Conservation (phyloP, 1,140 invertebrate species). For the Heliconius eleuchia region DNA sequence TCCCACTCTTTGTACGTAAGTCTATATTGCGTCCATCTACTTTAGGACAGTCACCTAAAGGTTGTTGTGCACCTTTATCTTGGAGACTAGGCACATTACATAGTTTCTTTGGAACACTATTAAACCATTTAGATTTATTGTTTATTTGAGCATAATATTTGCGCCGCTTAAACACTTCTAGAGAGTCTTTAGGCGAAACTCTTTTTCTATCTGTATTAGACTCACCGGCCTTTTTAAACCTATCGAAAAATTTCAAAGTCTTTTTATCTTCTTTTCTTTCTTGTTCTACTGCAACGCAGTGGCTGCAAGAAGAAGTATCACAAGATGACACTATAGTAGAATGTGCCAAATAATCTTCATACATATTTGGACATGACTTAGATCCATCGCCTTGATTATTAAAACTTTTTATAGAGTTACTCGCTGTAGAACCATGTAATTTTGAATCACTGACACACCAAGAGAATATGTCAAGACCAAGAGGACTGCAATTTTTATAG, state of each 20-base stretch:
- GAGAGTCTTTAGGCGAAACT: slow-evolving; percentile 60
- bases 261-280: slow-evolving; percentile 34
- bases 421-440: slow-evolving; percentile 43
- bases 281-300: slow-evolving; percentile 36
- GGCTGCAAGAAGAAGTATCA: slow-evolving; percentile 47
- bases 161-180: slow-evolving; percentile 62
- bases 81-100: slow-evolving; percentile 3
- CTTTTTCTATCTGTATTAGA: slow-evolving; percentile 37
- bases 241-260: slow-evolving; percentile 41
- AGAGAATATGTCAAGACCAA: slow-evolving; percentile 53
- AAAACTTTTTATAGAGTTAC: slow-evolving; percentile 44
- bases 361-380: slow-evolving; percentile 62
- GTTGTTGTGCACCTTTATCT: slow-evolving; percentile 24
- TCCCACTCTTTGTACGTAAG: slow-evolving; percentile 15
- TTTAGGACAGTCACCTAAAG: slow-evolving; percentile 37
- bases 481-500: slow-evolving; percentile 52
- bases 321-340: slow-evolving; percentile 52
- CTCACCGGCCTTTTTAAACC: slow-evolving; percentile 42
- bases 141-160: slow-evolving; percentile 50
- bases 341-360: slow-evolving; percentile 47
- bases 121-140: slow-evolving; percentile 54
- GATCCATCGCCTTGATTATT: slow-evolving; percentile 49
- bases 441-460: slow-evolving; percentile 58
- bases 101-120: slow-evolving; percentile 13
- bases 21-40: slow-evolving; percentile 28